These are phyloP conservation scores for Bombus sibiricus DNA, from an alignment of 1,140 invertebrate species.

Conservation along the genomic window DNA sequence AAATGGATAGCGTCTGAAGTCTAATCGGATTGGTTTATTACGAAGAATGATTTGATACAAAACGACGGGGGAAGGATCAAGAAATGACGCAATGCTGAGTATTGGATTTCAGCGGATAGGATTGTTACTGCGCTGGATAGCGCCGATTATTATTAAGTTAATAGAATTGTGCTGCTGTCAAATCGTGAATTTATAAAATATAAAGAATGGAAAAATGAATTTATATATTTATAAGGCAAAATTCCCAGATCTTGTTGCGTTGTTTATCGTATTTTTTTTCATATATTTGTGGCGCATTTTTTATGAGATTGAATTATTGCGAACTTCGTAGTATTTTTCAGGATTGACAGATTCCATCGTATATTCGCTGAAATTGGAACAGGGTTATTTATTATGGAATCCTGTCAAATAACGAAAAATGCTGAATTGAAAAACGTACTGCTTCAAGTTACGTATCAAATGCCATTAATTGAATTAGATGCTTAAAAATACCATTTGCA, in stretches of 20 bases:
- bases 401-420: neutral
- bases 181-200: neutral
- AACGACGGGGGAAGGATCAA: neutral
- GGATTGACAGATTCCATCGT: neutral
- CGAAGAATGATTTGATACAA: neutral
- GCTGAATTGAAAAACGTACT: neutral
- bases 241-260: neutral
- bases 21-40: no score
- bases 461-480: neutral
- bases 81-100: neutral
- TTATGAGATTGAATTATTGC: neutral
- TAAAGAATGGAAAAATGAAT: neutral
- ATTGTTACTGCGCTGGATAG: neutral
- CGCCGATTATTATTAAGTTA: neutral
- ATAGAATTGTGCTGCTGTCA: neutral
- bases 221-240: neutral
- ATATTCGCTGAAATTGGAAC: neutral
- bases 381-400: neutral
- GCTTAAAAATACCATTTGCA: neutral
- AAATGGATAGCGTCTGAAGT: no score
- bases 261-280: no score
- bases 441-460: no score
- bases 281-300: neutral
- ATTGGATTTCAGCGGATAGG: neutral
- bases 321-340: neutral